Percentiles rank a stretch among this genome's conserved stretches.
Conservation (phyloP, 2,888 invertebrate genomes). For the Lycocerus yunnanus region DNA sequence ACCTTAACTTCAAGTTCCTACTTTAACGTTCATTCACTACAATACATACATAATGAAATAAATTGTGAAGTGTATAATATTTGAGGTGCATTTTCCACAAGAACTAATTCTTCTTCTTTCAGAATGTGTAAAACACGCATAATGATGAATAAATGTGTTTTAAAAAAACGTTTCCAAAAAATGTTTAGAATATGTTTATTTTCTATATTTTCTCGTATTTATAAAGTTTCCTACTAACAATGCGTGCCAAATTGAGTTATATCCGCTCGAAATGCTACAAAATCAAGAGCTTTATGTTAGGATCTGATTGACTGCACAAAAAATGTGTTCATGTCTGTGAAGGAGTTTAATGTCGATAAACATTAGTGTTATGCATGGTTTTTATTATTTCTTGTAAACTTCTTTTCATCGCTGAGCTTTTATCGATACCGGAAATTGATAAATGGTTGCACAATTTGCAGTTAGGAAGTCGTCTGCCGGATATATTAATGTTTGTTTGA, state of each 20-base stretch:
- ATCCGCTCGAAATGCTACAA: conserved; percentile 31
- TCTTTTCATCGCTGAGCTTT: conserved; percentile 18
- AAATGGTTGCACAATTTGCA: conserved; percentile 39
- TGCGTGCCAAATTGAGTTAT: conserved; percentile 33
- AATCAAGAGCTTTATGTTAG: conserved; percentile 32
- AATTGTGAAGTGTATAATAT: conserved; percentile 17
- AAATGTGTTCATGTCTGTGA: conserved; percentile 24
- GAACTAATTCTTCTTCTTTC: neutral
- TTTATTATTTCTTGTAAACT: conserved; percentile 18
- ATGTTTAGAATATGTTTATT: conserved; percentile 28
- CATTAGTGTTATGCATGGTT: conserved; percentile 27
- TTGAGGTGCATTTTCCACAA: conserved; percentile 6
- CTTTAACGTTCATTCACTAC: conserved; percentile 17
- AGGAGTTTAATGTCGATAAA: conserved; percentile 27
- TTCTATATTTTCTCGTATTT: conserved; percentile 29
- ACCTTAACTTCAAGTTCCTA: conserved; percentile 24
- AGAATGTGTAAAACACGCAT: conserved; percentile 13
- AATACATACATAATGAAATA: conserved; percentile 30
- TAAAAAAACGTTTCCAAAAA: conserved; percentile 19
- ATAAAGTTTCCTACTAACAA: conserved; percentile 32
- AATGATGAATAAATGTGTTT: conserved; percentile 20
- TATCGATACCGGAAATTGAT: conserved; percentile 34
- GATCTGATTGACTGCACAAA: conserved; percentile 29
- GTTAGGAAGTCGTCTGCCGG: conserved; percentile 38
- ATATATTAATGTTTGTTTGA: conserved; percentile 40